Evolutionary conservation across 2,797 vertebrate genomes (phyloP), one percentile per base, ranked within the genome.

Genomic region (Galaxias olidus): DNA sequence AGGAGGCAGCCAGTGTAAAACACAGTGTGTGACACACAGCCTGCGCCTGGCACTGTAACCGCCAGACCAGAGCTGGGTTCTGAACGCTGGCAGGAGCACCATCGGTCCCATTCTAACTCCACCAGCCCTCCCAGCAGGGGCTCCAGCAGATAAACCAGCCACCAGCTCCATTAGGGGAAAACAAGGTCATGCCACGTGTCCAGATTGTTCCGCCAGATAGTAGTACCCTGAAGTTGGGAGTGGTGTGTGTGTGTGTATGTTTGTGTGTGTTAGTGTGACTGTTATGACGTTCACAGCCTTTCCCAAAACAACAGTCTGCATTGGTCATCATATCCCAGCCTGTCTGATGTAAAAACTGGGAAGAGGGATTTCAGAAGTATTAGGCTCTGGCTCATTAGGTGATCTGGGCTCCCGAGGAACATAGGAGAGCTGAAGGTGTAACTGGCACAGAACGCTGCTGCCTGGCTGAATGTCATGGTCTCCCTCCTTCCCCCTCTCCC

Each of bases 181-280:
- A 74, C 74, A 74, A 45, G 30, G 59, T 8, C 14, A 50, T 12
- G 46, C 13, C 20, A 51, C 17, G 8, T 53, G 11, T 53, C 42
- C 75, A 79, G 71, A 74, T 79, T 44, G 72, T 71, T 71, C 73
- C 59, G 63, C 41, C n/a, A 63, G 72, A 83, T 83, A 68, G 56
- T 10, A 20, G 64, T 68, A 55, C 55, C 51, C 59, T 41, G 19
- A 45, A 56, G 57, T 53, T 44, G 10, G 66, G 63, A 63, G 66
- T 40, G 67, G 64, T 69, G 40, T 30, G 30, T 30, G 30, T 30
- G 30, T 30, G 30, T 30, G 64, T 69, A 40, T 30, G 30, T 30
- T 2, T 30, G 30, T 30, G 30, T 30, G 30, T 30, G 30, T 30
- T 61, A 67, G 43, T 30, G 53, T 48, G 48, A 17, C 41, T 42